Percentiles rank a stretch among this genome's conserved stretches.
Evolutionary conservation across 2,888 invertebrate species (phyloP).

Genomic region (Mayetiola destructor): DNA sequence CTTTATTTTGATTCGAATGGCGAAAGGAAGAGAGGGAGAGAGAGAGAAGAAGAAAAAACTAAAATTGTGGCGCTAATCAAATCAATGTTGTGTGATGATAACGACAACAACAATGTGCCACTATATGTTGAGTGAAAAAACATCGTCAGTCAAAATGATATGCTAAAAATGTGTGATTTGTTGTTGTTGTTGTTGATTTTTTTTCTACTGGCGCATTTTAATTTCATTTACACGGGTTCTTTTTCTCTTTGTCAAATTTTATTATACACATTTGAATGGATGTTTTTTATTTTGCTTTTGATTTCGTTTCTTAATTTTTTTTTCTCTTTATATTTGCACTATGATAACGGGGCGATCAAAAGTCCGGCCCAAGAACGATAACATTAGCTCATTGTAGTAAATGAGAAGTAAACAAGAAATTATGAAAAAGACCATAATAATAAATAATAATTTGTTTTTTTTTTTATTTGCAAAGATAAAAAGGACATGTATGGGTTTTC

Average conservation of each 20-base stretch:
- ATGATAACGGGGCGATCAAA: slow-evolving; percentile 9
- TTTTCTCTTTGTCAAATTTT: background rate
- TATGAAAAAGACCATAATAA: slow-evolving; percentile 5
- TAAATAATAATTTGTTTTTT: background rate
- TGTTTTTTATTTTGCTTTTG: background rate
- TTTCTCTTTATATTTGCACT: background rate
- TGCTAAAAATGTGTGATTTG: no score
- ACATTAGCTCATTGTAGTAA: background rate
- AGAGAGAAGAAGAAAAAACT: background rate
- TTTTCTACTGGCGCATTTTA: slow-evolving; percentile 3
- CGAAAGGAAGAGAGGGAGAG: background rate
- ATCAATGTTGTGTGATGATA: background rate
- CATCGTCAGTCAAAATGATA: background rate
- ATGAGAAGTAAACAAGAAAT: background rate
- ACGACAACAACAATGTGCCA: no score
- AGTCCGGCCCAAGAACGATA: background rate
- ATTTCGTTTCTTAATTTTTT: background rate
- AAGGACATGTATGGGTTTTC: background rate
- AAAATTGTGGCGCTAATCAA: no score
- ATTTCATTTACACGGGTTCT: slow-evolving; percentile 6
- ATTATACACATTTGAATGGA: no score
- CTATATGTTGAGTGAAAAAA: no score
- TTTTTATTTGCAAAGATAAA: background rate
- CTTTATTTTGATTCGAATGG: no score
- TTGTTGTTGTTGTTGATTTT: no score